Conservation (phyloP, 2,888 invertebrate species). For the Lacanobia oleracea region DNA sequence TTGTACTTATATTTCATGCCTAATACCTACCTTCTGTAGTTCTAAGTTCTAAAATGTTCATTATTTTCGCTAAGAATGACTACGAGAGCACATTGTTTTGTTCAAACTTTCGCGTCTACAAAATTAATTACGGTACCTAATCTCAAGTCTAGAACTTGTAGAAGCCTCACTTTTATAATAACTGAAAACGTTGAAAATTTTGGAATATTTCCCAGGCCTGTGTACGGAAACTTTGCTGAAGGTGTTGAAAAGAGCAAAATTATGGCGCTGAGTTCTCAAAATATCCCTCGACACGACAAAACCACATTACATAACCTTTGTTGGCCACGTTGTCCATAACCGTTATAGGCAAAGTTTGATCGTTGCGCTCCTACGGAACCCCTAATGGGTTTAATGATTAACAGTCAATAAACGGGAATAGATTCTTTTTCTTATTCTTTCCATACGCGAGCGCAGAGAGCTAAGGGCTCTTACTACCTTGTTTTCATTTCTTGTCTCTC, state of each 20-base stretch:
- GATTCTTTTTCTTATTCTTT: conserved; percentile 69
- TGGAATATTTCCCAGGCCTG: conserved; percentile 19
- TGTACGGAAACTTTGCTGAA: conserved; percentile 42
- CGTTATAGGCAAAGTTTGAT: conserved; percentile 80
- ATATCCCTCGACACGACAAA: conserved; percentile 74
- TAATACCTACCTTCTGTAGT: not conserved
- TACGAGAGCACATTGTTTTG: conserved; percentile 21
- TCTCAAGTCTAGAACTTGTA: conserved; percentile 28
- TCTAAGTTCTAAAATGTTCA: not conserved
- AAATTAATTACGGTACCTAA: conserved; percentile 26
- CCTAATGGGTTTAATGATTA: conserved; percentile 75
- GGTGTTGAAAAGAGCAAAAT: conserved; percentile 53
- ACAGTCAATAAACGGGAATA: conserved; percentile 78
- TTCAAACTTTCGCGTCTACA: conserved; percentile 7
- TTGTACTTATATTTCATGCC: not conserved
- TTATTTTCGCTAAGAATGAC: not conserved
- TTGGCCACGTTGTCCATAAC: conserved; percentile 69
- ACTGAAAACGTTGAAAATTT: conserved; percentile 6
- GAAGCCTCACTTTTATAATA: conserved; percentile 15
- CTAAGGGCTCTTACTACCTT: too few relatives aligned
- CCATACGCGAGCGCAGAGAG: too few relatives aligned
- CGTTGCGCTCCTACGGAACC: conserved; percentile 69
- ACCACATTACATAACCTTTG: conserved; percentile 73
- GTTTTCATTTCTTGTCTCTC: too few relatives aligned
- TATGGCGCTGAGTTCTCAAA: conserved; percentile 60